Percentiles rank a stretch among this genome's conserved stretches.
phyloP scores from a whole-genome alignment of 2,888 invertebrate species.

The Ormyrus pomaceus region DNA sequence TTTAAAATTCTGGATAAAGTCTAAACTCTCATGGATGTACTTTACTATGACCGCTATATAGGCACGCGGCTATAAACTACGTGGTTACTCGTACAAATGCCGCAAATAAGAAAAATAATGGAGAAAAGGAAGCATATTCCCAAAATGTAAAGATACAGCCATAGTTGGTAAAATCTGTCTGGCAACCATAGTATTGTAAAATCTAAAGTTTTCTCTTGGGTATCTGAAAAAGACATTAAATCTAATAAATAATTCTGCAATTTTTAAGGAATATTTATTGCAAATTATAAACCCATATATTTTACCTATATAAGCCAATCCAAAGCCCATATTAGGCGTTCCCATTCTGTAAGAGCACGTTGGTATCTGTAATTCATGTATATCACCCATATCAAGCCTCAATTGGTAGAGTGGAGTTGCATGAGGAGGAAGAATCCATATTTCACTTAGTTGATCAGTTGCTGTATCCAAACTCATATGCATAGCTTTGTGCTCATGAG shows the following conservation, averaged over 20 bases:
- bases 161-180: slow-evolving; percentile 81
- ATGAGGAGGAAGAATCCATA: slow-evolving; percentile 68
- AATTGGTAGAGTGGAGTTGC: slow-evolving; percentile 75
- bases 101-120: slow-evolving; percentile 62
- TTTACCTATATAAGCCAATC: slow-evolving; percentile 87
- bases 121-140: slow-evolving; percentile 66
- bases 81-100: slow-evolving; percentile 64
- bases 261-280: neutral
- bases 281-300: neutral
- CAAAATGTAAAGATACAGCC: slow-evolving; percentile 77
- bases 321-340: slow-evolving; percentile 89
- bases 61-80: slow-evolving; percentile 67
- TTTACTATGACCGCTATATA: slow-evolving; percentile 49
- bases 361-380: slow-evolving; percentile 90
- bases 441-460: slow-evolving; percentile 71
- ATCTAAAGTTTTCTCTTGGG: slow-evolving; percentile 77
- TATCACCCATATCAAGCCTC: slow-evolving; percentile 75
- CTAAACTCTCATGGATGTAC: slow-evolving; percentile 48
- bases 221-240: slow-evolving; percentile 77
- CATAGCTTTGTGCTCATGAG: slow-evolving; percentile 83
- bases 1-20: slow-evolving; percentile 37
- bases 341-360: slow-evolving; percentile 99
- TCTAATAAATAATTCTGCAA: neutral
- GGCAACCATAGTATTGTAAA: slow-evolving; percentile 90
- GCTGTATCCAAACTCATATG: slow-evolving; percentile 74